Evolutionary conservation across 2,888 invertebrate species (phyloP).

Genomic region (Andrena fulva): DNA sequence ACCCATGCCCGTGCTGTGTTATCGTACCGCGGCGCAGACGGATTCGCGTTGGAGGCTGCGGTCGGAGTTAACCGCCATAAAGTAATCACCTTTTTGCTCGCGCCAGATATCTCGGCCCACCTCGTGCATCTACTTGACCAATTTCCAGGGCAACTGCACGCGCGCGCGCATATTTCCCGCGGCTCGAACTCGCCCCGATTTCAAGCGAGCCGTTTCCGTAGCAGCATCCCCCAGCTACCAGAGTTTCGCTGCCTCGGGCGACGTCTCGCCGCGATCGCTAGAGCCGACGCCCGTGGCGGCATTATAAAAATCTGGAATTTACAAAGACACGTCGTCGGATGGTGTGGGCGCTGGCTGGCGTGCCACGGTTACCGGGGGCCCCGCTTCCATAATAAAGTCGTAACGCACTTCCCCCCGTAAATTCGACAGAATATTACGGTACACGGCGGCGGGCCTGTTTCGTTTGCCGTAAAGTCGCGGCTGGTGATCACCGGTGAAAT

Average conservation of each 20-base stretch:
- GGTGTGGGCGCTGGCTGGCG: conserved; percentile 36
- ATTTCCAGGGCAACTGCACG: conserved; percentile 7
- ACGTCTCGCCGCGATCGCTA: conserved; percentile 27
- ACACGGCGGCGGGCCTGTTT: conserved; percentile 63
- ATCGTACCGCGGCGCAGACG: too few species aligned
- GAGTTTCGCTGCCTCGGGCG: conserved; percentile 9
- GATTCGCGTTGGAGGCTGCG: too few species aligned
- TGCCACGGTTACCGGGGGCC: conserved; percentile 47
- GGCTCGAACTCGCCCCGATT: conserved; percentile 1
- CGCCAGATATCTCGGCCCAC: too few species aligned
- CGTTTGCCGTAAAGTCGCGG: conserved; percentile 71
- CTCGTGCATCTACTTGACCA: neutral
- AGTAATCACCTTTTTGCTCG: too few species aligned
- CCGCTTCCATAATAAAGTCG: conserved; percentile 80
- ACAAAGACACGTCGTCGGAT: conserved; percentile 28
- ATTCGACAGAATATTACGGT: conserved; percentile 80
- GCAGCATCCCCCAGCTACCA: conserved; percentile 6
- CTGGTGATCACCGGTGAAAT: conserved; percentile 77
- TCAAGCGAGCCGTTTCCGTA: neutral
- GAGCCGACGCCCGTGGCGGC: conserved; percentile 11
- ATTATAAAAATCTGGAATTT: conserved; percentile 56
- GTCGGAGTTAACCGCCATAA: too few species aligned
- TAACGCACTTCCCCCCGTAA: conserved; percentile 78
- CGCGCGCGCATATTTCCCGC: neutral
- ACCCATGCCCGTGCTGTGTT: neutral